phyloP scores from a whole-genome alignment of 2,113 vertebrate genomes.

The Nerophis lumbriciformis region DNA sequence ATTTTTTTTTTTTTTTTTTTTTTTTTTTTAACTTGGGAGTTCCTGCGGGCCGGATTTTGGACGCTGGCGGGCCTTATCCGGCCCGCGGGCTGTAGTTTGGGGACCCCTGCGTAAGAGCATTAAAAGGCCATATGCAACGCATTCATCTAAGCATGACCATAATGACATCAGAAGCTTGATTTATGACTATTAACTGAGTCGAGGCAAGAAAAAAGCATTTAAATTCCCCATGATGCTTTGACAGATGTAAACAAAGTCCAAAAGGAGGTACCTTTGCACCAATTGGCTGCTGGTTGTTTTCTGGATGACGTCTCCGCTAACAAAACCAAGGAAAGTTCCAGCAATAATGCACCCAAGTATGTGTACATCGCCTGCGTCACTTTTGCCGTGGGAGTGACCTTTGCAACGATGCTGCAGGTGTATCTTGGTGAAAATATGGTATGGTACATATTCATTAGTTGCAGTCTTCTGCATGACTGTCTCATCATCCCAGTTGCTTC shows the following conservation, averaged over 20 bases:
- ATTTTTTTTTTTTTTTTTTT: too few relatives aligned
- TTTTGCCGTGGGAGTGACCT: slow-evolving; percentile 74
- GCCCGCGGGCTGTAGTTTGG: too few relatives aligned
- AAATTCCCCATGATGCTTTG: slow-evolving; percentile 43
- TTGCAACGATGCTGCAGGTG: slow-evolving; percentile 81
- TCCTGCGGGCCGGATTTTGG: too few relatives aligned
- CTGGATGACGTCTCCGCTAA: slow-evolving; percentile 67
- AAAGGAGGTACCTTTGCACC: slow-evolving; percentile 74
- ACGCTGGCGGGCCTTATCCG: too few relatives aligned
- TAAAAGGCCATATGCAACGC: too few relatives aligned
- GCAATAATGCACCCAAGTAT: slow-evolving; percentile 68
- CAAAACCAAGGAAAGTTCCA: slow-evolving; percentile 69
- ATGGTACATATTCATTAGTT: slow-evolving; percentile 20
- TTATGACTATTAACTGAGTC: too few relatives aligned
- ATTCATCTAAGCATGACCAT: too few relatives aligned
- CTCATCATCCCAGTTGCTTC: background rate
- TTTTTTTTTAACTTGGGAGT: too few relatives aligned
- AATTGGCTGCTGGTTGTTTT: slow-evolving; percentile 73
- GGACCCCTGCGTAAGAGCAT: slow-evolving; percentile 64
- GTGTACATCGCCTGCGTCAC: slow-evolving; percentile 72
- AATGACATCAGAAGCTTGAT: too few relatives aligned
- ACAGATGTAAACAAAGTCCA: slow-evolving; percentile 72
- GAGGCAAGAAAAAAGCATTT: too few relatives aligned
- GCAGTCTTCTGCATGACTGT: background rate
- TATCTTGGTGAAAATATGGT: slow-evolving; percentile 80